These are phyloP conservation scores for Corynorhinus townsendii DNA, from an alignment of 2,113 vertebrate genomes.

Conservation along the genomic window DNA sequence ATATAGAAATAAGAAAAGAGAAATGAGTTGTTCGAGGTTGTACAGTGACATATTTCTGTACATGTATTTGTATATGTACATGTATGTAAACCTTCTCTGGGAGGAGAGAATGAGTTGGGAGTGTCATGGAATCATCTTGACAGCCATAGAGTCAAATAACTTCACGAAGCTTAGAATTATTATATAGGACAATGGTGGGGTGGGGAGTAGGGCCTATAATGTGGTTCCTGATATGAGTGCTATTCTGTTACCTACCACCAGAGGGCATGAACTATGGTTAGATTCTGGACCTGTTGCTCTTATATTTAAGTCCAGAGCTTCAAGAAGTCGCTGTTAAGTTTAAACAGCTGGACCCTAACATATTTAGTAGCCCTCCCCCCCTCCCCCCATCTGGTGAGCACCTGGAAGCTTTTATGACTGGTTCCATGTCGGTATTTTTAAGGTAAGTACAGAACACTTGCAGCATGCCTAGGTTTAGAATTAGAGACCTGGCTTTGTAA, in stretches of 20 bases:
- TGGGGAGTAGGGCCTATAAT: background rate
- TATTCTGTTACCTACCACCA: conserved; percentile 55
- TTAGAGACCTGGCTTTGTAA: conserved; percentile 2
- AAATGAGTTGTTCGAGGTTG: background rate
- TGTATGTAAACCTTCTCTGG: background rate
- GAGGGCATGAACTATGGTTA: conserved; percentile 42
- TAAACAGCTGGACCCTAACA: background rate
- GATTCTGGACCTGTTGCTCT: background rate
- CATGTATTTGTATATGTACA: background rate
- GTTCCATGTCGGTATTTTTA: background rate
- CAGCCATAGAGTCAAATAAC: background rate
- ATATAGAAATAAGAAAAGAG: background rate
- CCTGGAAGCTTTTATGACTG: background rate
- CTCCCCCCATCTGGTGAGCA: background rate
- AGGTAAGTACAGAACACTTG: background rate
- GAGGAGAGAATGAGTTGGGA: background rate
- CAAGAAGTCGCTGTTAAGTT: background rate
- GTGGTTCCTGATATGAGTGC: background rate
- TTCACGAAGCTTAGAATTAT: background rate
- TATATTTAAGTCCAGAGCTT: background rate
- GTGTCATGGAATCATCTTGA: background rate
- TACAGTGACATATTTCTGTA: background rate
- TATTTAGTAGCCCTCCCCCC: background rate
- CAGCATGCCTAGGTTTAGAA: background rate
- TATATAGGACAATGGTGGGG: background rate